These are phyloP conservation scores for Drosophila tripunctata DNA, from an alignment of 2,888 invertebrate species.

Conservation along the genomic window DNA sequence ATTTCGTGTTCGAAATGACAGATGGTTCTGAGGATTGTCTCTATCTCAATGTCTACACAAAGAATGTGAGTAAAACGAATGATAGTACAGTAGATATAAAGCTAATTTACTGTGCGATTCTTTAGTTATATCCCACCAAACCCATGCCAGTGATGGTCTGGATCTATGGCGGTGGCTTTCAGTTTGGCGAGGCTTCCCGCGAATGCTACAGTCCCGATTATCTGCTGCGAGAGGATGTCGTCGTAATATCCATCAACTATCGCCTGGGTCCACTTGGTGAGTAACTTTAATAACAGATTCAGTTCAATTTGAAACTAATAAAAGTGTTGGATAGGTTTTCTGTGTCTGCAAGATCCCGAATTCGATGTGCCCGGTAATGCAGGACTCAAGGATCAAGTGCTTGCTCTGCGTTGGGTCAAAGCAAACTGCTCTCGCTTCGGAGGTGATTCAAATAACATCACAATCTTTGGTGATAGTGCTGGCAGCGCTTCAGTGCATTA, in stretches of 20 bases:
- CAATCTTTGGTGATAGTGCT: constrained; percentile 86
- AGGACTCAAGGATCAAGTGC: constrained; percentile 85
- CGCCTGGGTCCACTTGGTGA: constrained; percentile 85
- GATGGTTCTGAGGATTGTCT: constrained; percentile 86
- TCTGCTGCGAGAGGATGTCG: constrained; percentile 84
- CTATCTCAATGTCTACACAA: constrained; percentile 85
- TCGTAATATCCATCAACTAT: constrained; percentile 85
- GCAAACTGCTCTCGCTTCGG: constrained; percentile 85
- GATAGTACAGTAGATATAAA: no score
- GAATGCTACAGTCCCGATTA: constrained; percentile 85
- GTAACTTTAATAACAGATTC: constrained; percentile 6
- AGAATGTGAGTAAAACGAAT: constrained; percentile 82
- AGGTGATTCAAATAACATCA: constrained; percentile 85
- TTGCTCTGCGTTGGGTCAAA: constrained; percentile 85
- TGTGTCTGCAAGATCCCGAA: constrained; percentile 84
- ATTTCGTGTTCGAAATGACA: constrained; percentile 83
- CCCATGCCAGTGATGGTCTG: constrained; percentile 85
- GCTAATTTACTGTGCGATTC: no score
- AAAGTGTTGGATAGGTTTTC: constrained; percentile 83
- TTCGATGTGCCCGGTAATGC: constrained; percentile 86
- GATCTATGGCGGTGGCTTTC: constrained; percentile 86
- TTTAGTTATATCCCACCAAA: constrained; percentile 78
- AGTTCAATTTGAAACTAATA: neutral
- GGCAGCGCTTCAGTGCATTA: constrained; percentile 85
- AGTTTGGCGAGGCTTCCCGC: constrained; percentile 84